These are phyloP conservation scores for Drosophila cracens DNA, from an alignment of 2,888 invertebrate genomes.

Conservation along the genomic window DNA sequence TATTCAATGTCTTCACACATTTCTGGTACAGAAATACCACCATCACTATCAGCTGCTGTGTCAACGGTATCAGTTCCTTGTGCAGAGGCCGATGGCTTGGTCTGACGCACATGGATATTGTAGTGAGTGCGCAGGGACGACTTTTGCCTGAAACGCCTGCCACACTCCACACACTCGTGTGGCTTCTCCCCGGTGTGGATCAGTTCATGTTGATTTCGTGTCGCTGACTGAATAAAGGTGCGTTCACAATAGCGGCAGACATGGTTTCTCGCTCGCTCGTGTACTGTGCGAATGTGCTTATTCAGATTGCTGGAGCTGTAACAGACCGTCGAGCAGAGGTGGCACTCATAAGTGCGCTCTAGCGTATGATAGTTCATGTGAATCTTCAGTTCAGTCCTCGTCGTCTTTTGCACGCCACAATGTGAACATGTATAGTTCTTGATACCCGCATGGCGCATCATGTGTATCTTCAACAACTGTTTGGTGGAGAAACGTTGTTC, in stretches of 20 bases:
- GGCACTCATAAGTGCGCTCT: slow-evolving; percentile 79
- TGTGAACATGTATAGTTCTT: slow-evolving; percentile 80
- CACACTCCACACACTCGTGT: slow-evolving; percentile 72
- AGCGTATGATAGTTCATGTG: slow-evolving; percentile 82
- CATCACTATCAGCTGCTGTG: background rate
- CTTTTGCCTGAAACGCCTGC: slow-evolving; percentile 72
- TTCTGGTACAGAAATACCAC: background rate
- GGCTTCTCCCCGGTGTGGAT: slow-evolving; percentile 82
- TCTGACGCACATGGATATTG: slow-evolving; percentile 66
- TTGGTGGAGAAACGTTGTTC: slow-evolving; percentile 69
- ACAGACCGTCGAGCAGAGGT: slow-evolving; percentile 75
- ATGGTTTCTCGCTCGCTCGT: slow-evolving; percentile 76
- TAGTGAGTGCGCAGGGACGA: slow-evolving; percentile 73
- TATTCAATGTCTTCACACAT: slow-evolving; percentile 8
- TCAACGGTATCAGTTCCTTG: background rate
- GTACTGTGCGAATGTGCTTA: slow-evolving; percentile 77
- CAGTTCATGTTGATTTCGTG: slow-evolving; percentile 80
- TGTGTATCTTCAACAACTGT: slow-evolving; percentile 79
- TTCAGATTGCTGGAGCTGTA: slow-evolving; percentile 79
- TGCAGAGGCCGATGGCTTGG: background rate
- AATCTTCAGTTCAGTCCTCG: slow-evolving; percentile 78
- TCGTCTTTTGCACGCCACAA: slow-evolving; percentile 82
- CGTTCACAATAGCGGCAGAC: slow-evolving; percentile 73
- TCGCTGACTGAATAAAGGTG: slow-evolving; percentile 74
- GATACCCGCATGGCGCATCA: slow-evolving; percentile 82